Evolutionary conservation across 2,113 vertebrate genomes (phyloP), one percentile per base, ranked within the genome.

Genomic region (Ardeotis arabs): DNA sequence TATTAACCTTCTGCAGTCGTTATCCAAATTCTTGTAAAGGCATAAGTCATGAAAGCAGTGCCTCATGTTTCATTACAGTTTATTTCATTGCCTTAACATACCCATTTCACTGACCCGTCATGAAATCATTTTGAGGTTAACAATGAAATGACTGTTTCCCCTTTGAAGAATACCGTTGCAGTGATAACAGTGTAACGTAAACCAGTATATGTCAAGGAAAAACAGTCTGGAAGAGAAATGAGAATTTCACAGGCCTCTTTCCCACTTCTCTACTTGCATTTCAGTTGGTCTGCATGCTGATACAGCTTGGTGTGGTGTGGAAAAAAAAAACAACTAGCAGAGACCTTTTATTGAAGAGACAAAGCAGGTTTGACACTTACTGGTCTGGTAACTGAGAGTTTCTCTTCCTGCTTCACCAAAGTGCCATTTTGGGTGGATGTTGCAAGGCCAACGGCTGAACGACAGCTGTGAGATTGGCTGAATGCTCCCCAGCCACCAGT

Each of bases 31-130:
- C 87, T 87, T 97, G 75, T 73, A 84, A 92, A 92, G 52, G 37
- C 2, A 4, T 95, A 93, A 95, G 67, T 96, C 72, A 79, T 91
- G 81, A 89, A 94, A 95, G 91, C 0, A 3, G 44, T 79, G 59
- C 41, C 78, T 91, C 84, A 28, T 95, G 95, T 95, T 95, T 92
- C 78, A 70, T 49, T 87, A 37, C n/a, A 60, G 83, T 94, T 93
- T 93, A 73, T 97, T 97, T 97, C 95, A 97, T 93, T 95, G 29
- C 74, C 62, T 95, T 90, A 84, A 93, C 50, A 58, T 82, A 87
- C 21, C 44, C 25, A 74, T 95, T 94, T 91, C 67, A 67, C 53
- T 12, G 52, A 93, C 94, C 41, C 58, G 49, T 69, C 39, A 2
- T 90, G 56, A 97, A 96, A 95, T 96, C 25, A 49, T 93, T 97